Conservation (phyloP, 2,797 vertebrate species). For the Sebastes steindachneri region DNA sequence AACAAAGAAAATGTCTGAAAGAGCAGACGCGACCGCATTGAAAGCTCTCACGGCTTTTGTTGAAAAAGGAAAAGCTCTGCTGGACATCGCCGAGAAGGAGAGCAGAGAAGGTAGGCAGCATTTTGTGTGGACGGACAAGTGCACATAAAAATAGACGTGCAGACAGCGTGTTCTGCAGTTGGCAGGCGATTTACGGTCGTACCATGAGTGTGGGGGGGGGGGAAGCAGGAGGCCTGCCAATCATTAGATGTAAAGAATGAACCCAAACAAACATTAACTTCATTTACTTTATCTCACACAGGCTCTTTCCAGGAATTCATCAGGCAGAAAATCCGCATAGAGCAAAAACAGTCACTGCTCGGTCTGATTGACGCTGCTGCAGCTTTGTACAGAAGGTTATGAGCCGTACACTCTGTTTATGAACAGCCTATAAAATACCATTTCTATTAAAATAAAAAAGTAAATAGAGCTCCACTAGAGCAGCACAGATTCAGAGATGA, state of each 20-base stretch:
- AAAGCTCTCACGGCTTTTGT: constrained; percentile 40
- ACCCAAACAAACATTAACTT: constrained; percentile 4
- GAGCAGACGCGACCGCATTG: background rate
- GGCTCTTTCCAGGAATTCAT: constrained; percentile 53
- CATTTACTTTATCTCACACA: constrained; percentile 9
- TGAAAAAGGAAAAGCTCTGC: constrained; percentile 48
- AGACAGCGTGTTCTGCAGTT: constrained; percentile 17
- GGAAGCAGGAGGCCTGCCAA: constrained; percentile 38
- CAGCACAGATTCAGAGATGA: background rate
- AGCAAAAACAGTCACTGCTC: constrained; percentile 47
- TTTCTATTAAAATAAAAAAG: background rate
- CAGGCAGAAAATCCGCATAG: constrained; percentile 55
- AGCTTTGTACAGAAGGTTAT: constrained; percentile 54
- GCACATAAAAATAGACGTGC: constrained; percentile 44
- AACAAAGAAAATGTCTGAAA: constrained; percentile 18
- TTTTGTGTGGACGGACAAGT: constrained; percentile 14
- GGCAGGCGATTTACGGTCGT: constrained; percentile 3
- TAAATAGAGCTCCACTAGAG: background rate
- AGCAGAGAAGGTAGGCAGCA: constrained; percentile 56
- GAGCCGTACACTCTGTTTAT: background rate
- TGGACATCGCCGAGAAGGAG: constrained; percentile 50
- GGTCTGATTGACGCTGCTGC: constrained; percentile 54
- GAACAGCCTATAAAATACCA: background rate
- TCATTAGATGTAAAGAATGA: constrained; percentile 27
- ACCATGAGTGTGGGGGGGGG: background rate